Conservation (phyloP, 2,888 invertebrate species). For the Meandrusa payeni region DNA sequence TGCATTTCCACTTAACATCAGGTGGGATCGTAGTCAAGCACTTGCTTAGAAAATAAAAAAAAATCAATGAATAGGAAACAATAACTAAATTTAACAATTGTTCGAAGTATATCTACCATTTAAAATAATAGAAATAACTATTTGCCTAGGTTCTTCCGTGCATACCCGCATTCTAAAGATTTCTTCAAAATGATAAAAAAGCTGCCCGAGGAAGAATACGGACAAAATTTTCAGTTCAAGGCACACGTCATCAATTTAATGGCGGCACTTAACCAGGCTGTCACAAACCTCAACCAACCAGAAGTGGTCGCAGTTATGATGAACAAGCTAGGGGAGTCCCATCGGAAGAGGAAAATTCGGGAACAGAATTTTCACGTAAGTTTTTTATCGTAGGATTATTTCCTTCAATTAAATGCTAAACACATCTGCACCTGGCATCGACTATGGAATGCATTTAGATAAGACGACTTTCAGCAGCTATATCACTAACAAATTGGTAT, state of each 20-base stretch:
- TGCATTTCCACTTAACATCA: too few species aligned
- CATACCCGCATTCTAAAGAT: constrained; percentile 43
- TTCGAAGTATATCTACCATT: too few species aligned
- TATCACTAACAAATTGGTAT: too few species aligned
- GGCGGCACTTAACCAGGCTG: constrained; percentile 45
- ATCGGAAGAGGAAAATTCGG: constrained; percentile 40
- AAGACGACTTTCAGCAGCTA: too few species aligned
- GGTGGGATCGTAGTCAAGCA: too few species aligned
- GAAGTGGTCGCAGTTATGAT: constrained; percentile 52
- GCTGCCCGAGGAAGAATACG: constrained; percentile 42
- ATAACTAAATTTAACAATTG: too few species aligned
- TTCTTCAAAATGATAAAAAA: constrained; percentile 50
- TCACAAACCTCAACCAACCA: constrained; percentile 49
- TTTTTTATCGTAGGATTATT: constrained; percentile 9
- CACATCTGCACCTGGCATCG: too few species aligned
- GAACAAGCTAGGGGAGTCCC: constrained; percentile 55
- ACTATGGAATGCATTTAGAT: too few species aligned
- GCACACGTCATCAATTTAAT: constrained; percentile 60
- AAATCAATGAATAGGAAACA: too few species aligned
- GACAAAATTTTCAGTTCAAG: constrained; percentile 43
- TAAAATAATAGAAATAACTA: too few species aligned
- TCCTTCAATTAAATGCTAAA: too few species aligned
- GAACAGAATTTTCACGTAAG: constrained; percentile 52
- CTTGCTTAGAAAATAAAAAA: too few species aligned
- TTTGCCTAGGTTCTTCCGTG: constrained; percentile 41